Evolutionary conservation across 2,797 vertebrate genomes (phyloP), one percentile per base, ranked within the genome.

Genomic region (Odontamblyopus lacepedii): DNA sequence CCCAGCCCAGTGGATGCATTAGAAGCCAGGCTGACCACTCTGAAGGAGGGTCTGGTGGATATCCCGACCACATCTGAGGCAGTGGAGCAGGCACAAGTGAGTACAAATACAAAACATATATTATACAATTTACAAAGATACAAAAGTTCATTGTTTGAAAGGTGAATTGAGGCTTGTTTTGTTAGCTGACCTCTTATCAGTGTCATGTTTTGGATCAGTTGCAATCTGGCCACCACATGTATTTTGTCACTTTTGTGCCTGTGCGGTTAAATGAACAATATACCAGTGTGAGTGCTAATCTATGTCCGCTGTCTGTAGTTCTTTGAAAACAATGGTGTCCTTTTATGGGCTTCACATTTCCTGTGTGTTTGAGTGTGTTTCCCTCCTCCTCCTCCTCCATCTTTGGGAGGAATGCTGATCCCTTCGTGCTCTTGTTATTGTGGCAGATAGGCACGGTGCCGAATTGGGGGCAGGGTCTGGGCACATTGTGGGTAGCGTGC

Each of bases 71-170:
- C 93, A 11, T 94, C 96, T 80, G 89, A 75, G 0, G 93, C 95
- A 1, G 88, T 97, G 61, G 92, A 94, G 56, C 90, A 89, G 68
- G 94, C 92, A 63, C 96, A 97, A 95, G 98, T 97, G 84, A 84
- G 85, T 63, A 38, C 62, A 41, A 7, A 23, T 12, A 44, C 35
- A 63, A 9, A 26, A 56, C 19, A 55, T 23, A 55, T 19, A n/a
- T 55, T 55, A 55, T 27, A 23, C 53, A 56, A 26, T 15, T 15
- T 15, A 15, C 35, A 38, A 38, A 53, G 18, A n/a, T 1, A 53
- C 51, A 23, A 55, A 55, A 1, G 53, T 23, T 9, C 53, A n/a
- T 23, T 55, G n/a, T 55, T 8, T 55, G 8, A 55, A 55, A 55
- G 53, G 6, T 23, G n/a, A 55, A 9, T 23, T 55, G n/a, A 55